Percentiles rank a stretch among this genome's conserved stretches.
Conservation (phyloP, 2,113 vertebrate species). For the Hylia prasina region DNA sequence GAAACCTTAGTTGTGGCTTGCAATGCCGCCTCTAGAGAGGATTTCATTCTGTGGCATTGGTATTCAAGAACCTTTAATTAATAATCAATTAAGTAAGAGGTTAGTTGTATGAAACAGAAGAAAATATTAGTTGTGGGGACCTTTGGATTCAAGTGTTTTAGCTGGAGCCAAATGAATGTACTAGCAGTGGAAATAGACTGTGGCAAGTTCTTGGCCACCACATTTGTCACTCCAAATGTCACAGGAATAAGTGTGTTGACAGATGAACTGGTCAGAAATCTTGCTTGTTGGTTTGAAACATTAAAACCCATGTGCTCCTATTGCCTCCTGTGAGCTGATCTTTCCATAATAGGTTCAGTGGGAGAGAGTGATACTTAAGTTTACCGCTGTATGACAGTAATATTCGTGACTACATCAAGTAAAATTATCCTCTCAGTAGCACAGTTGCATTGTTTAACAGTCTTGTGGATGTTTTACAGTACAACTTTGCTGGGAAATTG, state of each 20-base stretch:
- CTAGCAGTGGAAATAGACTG: background rate
- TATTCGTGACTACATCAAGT: background rate
- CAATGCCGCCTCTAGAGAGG: background rate
- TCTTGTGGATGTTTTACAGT: background rate
- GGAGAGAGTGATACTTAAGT: background rate
- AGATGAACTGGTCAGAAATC: conserved; percentile 2
- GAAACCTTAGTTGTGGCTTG: background rate
- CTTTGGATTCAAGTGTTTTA: background rate
- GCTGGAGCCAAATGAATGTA: background rate
- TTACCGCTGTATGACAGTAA: background rate
- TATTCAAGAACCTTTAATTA: background rate
- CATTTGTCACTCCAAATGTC: background rate
- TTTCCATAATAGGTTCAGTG: background rate
- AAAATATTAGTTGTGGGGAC: background rate
- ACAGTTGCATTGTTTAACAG: background rate
- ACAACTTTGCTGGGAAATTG: background rate
- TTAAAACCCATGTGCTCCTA: background rate
- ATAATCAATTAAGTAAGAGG: background rate
- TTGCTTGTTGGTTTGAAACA: background rate
- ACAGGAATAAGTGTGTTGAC: conserved; percentile 15
- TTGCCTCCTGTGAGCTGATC: background rate
- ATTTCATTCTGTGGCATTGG: background rate
- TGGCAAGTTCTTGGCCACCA: background rate
- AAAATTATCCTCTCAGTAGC: background rate
- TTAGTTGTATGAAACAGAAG: background rate